Base-by-base conservation (phyloP, 2,113 vertebrate species). In the Nerophis lumbriciformis region DNA sequence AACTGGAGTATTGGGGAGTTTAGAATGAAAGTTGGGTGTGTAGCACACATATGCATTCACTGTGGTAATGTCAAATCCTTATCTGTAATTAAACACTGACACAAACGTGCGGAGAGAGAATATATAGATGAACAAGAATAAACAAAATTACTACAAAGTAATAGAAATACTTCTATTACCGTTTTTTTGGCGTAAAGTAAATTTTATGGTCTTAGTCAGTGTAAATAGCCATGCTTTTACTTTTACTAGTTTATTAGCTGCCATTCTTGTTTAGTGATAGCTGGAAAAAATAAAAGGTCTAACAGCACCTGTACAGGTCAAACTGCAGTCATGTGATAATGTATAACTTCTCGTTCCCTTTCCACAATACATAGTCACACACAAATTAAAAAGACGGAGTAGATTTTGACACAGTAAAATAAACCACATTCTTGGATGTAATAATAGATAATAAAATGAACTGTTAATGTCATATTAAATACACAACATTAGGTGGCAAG, bases 1-100 rank as follows among this genome's bases (percentile, higher is more conserved):
- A 13, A 8, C 28, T 68, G 68, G 73, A 61, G 12, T 47, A 58
- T 63, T 16, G 15, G 48, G 53, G 61, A 66, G 13, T 68, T 69
- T 5, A 53, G n/a, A 44, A 69, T 69, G 59, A 14, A 60, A 54
- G 10, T 37, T 15, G 65, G 63, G 72, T 77, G 39, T 71, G 42
- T 14, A 37, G 54, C 57, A 2, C 12, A 37, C 19, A 35, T 38
- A 28, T 48, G 8, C 35, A 14, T 69, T 51, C 6, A 52, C 45
- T 47, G 8, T 28, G 9, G 6, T 53, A 53, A 53, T 53, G 15
- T 12, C 21, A 53, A 35, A 12, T 53, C 9, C 52, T 35, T 36
- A 19, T 21, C 48, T 15, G 48, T n/a, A 16, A 50, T 14, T 16
- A 50, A n/a, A 6, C 15, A n/a, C 8, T n/a, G 28, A 28, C 28